Evolutionary conservation across 2,113 vertebrate species (phyloP).

Genomic region (Perca fluviatilis): DNA sequence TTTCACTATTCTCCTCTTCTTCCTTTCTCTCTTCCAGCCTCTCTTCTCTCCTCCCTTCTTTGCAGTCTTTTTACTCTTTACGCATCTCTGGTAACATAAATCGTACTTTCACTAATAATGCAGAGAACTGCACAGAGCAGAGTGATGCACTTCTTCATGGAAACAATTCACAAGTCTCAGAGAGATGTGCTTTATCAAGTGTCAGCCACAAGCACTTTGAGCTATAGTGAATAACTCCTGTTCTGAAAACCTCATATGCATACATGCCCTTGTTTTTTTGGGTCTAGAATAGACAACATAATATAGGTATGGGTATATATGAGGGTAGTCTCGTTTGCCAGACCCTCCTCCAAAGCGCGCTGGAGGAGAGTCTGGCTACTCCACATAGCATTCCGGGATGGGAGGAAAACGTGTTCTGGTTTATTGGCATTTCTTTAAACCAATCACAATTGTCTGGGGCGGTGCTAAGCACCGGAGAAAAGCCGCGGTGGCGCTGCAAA

Average conservation of each 20-base stretch:
- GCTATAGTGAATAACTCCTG: neutral
- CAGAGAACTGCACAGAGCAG: neutral
- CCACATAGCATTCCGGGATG: too few species aligned
- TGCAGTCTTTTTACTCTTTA: neutral
- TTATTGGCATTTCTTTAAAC: too few species aligned
- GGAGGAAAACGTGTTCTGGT: too few species aligned
- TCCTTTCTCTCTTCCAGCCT: neutral
- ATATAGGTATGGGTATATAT: too few species aligned
- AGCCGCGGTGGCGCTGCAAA: too few species aligned
- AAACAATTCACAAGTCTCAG: conserved; percentile 8
- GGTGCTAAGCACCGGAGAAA: too few species aligned
- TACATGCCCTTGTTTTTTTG: neutral
- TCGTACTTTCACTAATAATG: neutral
- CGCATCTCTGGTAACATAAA: neutral
- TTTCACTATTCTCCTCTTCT: neutral
- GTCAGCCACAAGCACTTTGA: neutral
- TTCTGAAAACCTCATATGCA: neutral
- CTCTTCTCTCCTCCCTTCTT: neutral
- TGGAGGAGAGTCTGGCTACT: too few species aligned
- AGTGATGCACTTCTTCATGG: conserved; percentile 6
- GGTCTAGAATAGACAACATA: neutral
- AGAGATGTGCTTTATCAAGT: conserved; percentile 26
- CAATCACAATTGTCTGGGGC: too few species aligned
- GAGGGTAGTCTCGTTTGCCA: too few species aligned
- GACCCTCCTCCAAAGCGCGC: too few species aligned